Base-by-base conservation (phyloP, 2,113 vertebrate genomes). In the Cheirogaleus medius region DNA sequence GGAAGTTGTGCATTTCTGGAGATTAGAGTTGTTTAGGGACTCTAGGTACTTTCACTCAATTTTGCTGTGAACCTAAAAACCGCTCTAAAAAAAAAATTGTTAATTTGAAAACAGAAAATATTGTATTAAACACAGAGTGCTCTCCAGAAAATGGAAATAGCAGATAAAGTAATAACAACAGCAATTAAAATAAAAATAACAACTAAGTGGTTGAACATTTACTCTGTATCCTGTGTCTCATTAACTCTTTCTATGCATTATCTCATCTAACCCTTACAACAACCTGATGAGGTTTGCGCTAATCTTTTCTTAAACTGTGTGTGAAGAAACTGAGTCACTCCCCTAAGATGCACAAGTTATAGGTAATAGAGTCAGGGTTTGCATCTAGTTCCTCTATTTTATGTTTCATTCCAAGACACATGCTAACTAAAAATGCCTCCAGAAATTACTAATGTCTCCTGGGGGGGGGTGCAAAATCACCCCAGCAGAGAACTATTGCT, bases 121-220 rank as follows among this genome's bases (percentile, higher is more conserved):
- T 10, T 15, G 6, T 86, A 66, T 91, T 90, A 34, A 96, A 96
- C 95, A 29, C 44, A 8, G 66, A 94, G 34, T 37, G 49, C 49
- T 86, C 37, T 82, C 37, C 44, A 81, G 77, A 94, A 97, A 89
- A 78, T n/a, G 5, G 29, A 89, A 85, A 63, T 42, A 71, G 52
- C 68, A 56, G 21, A 71, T 14, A 8, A 68, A 96, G 20, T 44
- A 42, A 86, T 60, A 80, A 56, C 37, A 89, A 91, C 42, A 71
- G 60, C 34, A 82, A 27, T 42, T 77, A 90, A 95, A 85, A 92
- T 92, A 71, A 85, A 90, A 95, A 78, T 63, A 91, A 76, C 58
- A 64, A 9, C 32, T 4, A 56, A 56, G 60, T 52, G 20, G 34
- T 8, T n/a, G 42, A 66, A 44, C 39, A 49, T 66, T 87, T 34